phyloP scores from a whole-genome alignment of 2,797 vertebrate species.

The Lithobates pipiens region DNA sequence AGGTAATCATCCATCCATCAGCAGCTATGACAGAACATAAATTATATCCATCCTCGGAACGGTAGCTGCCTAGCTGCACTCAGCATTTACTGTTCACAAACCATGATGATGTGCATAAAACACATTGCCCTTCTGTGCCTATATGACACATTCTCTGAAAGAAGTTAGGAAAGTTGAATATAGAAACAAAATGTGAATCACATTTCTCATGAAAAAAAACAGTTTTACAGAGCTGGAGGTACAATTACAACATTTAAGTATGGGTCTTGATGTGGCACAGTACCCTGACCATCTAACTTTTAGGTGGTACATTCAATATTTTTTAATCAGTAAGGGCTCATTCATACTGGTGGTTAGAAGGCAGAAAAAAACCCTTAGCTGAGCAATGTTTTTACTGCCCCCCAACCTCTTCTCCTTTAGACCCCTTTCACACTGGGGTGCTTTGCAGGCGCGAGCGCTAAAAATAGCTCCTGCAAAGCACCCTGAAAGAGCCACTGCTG shows the following conservation, averaged over 20 bases:
- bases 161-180: background rate
- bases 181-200: background rate
- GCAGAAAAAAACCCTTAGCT: no score
- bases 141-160: background rate
- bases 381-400: no score
- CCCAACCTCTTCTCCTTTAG: no score
- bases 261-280: no score
- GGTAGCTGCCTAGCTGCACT: slow-evolving; percentile 24
- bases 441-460: no score
- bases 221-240: background rate
- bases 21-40: slow-evolving; percentile 43
- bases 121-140: slow-evolving; percentile 24
- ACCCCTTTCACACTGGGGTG: no score
- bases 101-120: slow-evolving; percentile 7
- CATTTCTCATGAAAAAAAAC: background rate
- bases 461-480: no score
- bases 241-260: background rate
- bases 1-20: slow-evolving; percentile 46
- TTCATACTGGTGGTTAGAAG: no score
- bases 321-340: no score
- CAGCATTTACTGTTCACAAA: slow-evolving; percentile 41
- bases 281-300: no score
- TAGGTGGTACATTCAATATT: no score
- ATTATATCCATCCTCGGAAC: slow-evolving; percentile 37
- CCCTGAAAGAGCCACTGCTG: no score